A percentile compares a stretch with the other conserved stretches of the same genome.
phyloP scores from a whole-genome alignment of 2,113 vertebrate species.

The Varanus komodoensis region DNA sequence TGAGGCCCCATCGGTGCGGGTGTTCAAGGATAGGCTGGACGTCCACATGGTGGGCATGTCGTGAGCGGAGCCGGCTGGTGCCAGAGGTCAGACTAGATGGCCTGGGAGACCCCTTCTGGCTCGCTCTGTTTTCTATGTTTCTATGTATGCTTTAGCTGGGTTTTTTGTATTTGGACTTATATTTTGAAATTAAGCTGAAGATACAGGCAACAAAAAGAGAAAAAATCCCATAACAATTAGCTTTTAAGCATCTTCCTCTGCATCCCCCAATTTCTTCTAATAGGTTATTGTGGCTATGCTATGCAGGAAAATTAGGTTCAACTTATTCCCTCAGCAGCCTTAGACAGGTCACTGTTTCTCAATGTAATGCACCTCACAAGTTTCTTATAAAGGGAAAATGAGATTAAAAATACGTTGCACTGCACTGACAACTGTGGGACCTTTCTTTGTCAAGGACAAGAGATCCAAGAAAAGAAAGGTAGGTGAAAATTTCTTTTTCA shows the following conservation, averaged over 20 bases:
- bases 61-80: too few species aligned
- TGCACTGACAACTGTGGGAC: neutral
- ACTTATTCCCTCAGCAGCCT: neutral
- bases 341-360: neutral
- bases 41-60: too few species aligned
- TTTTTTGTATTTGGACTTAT: neutral
- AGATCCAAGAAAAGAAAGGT: neutral
- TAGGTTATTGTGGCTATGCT: neutral
- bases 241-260: neutral
- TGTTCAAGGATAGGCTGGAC: too few species aligned
- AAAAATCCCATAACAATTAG: neutral
- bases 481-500: neutral
- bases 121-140: too few species aligned
- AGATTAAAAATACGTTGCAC: neutral
- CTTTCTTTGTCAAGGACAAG: neutral
- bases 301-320: neutral
- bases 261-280: neutral
- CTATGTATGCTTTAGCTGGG: neutral
- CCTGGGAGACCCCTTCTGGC: too few species aligned
- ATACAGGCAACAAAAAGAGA: neutral
- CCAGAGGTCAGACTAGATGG: too few species aligned
- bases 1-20: too few species aligned
- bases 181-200: neutral
- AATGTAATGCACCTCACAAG: neutral
- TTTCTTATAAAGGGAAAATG: neutral